Base-by-base conservation (phyloP, 2,797 vertebrate species). In the Phalanger gymnotis region DNA sequence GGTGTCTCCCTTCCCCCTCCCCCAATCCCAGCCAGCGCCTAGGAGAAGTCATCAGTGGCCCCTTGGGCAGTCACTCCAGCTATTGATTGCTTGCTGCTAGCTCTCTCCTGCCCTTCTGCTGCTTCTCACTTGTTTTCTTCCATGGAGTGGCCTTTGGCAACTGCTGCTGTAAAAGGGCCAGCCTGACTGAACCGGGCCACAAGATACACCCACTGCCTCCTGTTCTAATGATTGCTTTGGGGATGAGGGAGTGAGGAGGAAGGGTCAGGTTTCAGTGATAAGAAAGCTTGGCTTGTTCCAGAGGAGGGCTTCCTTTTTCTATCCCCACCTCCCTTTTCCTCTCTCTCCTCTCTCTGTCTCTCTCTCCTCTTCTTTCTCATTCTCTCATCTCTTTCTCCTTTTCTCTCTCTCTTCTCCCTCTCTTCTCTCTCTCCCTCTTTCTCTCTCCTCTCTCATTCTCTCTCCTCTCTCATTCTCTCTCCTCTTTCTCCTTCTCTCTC, bases 101-200 rank as follows among this genome's bases (percentile, higher is more conserved):
- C 95, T 92, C 96, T 97, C 66, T 97, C 96, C 95, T 40, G 73
- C 73, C 98, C 97, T 97, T 95, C 96, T 96, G 94, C 91, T 93
- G 90, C 97, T 97, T 97, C 97, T 90, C 95, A 94, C 97, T 98
- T 98, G 97, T 98, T 98, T 98, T 98, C 97, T 96, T 96, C 87
- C 96, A 97, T 97, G 98, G 96, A 97, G 97, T 96, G 96, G 97
- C 97, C 97, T 97, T 98, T 97, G 94, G 97, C 98, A 97, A 81
- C 96, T 95, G 96, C 97, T 96, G 96, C 98, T 97, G 96, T 53
- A 97, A 98, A 97, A 97, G 97, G 97, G 97, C 96, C 3, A 28
- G 98, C 98, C 97, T 98, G 98, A 97, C 96, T 92, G 97, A 96
- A 97, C 97, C 97, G 22, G 73, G 73, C 73, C 73, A 97, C 97